Evolutionary conservation across 1,140 invertebrate genomes (phyloP).

Genomic region (Drosophila subobscura): DNA sequence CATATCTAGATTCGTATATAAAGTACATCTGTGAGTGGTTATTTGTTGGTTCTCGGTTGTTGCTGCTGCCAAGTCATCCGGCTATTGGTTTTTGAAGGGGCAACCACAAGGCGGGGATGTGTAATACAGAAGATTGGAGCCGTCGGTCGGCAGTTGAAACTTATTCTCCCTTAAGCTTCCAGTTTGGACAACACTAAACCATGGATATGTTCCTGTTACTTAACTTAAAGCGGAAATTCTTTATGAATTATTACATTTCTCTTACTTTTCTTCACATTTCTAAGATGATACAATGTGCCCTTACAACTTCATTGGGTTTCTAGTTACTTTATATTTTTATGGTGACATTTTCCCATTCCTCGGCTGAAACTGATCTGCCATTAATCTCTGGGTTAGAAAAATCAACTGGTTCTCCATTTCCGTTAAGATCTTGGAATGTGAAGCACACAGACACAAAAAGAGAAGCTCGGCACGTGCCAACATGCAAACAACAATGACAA

Average conservation of each 20-base stretch:
- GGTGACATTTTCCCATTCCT: too few relatives aligned
- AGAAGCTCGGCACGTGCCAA: conserved; percentile 34
- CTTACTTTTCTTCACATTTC: too few relatives aligned
- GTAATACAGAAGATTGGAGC: conserved; percentile 10
- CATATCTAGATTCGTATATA: conserved; percentile 3
- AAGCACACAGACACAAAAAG: conserved; percentile 20
- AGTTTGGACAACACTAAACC: too few relatives aligned
- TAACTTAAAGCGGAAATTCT: too few relatives aligned
- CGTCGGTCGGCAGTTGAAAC: conserved; percentile 38
- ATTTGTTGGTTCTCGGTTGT: background rate
- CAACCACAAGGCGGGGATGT: background rate
- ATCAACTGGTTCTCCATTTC: conserved; percentile 37
- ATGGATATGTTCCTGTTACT: too few relatives aligned
- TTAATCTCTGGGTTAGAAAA: conserved; percentile 13
- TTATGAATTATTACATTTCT: too few relatives aligned
- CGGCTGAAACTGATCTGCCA: background rate
- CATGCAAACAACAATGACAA: conserved; percentile 12
- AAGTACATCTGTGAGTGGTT: conserved; percentile 17
- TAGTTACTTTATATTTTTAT: too few relatives aligned
- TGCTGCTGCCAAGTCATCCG: conserved; percentile 23
- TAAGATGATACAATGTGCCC: too few relatives aligned
- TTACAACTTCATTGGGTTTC: too few relatives aligned
- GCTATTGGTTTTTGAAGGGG: conserved; percentile 17
- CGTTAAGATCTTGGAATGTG: conserved; percentile 43
- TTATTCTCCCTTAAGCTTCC: conserved; percentile 19